phyloP scores from a whole-genome alignment of 2,797 vertebrate species.

The Phrynocephalus vlangalii region DNA sequence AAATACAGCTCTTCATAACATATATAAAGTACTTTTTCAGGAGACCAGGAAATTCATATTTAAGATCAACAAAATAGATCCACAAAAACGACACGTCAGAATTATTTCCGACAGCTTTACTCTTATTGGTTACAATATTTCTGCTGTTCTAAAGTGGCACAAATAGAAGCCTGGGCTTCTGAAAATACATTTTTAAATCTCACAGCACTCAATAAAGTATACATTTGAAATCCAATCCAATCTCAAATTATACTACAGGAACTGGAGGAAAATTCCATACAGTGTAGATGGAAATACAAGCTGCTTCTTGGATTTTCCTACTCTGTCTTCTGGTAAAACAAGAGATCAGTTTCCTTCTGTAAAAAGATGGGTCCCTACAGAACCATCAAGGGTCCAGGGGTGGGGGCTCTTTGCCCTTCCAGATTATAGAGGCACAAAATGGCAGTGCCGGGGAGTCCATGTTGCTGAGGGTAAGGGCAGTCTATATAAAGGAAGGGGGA shows the following conservation, averaged over 20 bases:
- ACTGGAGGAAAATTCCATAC: conserved; percentile 21
- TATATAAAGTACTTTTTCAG: conserved; percentile 53
- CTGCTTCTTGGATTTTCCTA: conserved; percentile 21
- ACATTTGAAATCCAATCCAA: conserved; percentile 54
- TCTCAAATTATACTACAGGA: conserved; percentile 7
- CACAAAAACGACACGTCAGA: conserved; percentile 54
- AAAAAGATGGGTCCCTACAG: no score
- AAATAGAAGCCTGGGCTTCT: conserved; percentile 44
- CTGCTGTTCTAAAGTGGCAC: conserved; percentile 51
- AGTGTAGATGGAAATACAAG: conserved; percentile 43
- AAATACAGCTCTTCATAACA: conserved; percentile 58
- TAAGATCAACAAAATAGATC: conserved; percentile 65
- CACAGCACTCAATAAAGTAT: conserved; percentile 44
- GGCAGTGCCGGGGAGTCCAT: no score
- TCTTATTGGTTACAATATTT: conserved; percentile 23
- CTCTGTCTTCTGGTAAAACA: conserved; percentile 48
- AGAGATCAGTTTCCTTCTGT: neutral
- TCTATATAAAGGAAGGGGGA: no score
- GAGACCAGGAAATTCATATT: conserved; percentile 60
- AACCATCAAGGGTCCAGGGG: no score
- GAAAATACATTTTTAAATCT: conserved; percentile 51
- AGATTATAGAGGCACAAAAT: no score
- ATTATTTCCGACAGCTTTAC: conserved; percentile 40
- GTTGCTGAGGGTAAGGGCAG: no score
- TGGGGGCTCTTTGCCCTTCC: no score